phyloP scores from a whole-genome alignment of 2,113 vertebrate genomes.

The Lagopus muta region DNA sequence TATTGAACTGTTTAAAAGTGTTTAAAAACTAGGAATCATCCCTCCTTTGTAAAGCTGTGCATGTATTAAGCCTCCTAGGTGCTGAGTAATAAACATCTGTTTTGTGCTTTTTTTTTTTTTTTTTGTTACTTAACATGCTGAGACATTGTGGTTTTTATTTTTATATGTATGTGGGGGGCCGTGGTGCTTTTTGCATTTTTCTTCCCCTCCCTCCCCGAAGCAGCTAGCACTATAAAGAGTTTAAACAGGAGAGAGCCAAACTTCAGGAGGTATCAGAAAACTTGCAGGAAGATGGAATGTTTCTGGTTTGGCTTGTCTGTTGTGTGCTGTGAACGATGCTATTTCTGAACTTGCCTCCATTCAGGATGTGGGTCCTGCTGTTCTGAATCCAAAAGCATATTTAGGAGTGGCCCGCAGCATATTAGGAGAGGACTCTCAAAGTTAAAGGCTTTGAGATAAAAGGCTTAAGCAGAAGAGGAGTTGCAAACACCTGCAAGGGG shows the following conservation, averaged over 20 bases:
- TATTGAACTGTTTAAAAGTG: background rate
- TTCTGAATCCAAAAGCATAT: rapidly evolving
- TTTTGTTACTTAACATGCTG: background rate
- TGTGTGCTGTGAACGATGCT: background rate
- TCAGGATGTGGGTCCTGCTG: background rate
- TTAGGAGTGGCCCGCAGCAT: background rate
- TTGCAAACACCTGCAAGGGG: background rate
- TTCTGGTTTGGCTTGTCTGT: background rate
- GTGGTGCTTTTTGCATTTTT: background rate
- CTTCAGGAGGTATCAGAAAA: background rate
- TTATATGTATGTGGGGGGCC: background rate
- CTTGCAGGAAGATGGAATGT: background rate
- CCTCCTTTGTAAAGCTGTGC: background rate
- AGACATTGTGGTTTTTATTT: background rate
- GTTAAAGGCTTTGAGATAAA: background rate
- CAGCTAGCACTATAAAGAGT: background rate
- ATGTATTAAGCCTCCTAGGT: background rate
- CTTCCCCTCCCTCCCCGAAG: background rate
- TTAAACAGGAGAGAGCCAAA: background rate
- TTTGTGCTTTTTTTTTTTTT: background rate
- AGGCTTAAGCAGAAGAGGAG: background rate
- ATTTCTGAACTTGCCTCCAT: rapidly evolving
- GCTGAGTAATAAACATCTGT: background rate
- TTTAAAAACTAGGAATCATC: background rate
- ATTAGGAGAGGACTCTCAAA: background rate